Conservation (phyloP, 64 coral and sea anemone species). For the Cladopsammia gracilis region DNA sequence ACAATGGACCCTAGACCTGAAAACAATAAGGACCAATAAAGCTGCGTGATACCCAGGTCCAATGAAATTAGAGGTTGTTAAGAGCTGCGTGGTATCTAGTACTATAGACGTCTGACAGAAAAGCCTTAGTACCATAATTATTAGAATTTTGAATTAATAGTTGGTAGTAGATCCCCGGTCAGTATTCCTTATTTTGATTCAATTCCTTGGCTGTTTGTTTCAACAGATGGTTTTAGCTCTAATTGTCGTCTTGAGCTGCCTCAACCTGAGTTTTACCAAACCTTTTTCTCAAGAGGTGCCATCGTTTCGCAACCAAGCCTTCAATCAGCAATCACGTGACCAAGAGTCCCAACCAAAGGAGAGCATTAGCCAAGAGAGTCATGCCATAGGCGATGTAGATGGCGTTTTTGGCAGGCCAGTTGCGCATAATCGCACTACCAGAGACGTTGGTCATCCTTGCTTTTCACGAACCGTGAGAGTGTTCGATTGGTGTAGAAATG, state of each 20-base stretch:
- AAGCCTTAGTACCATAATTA: no score
- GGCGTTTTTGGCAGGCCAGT: background rate
- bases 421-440: constrained; percentile 13
- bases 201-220: background rate
- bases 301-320: background rate
- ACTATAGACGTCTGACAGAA: no score
- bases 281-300: background rate
- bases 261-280: background rate
- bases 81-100: no score
- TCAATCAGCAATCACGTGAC: background rate
- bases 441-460: background rate
- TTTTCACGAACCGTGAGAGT: background rate
- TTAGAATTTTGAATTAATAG: no score
- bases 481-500: constrained; percentile 2
- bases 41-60: no score
- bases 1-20: no score
- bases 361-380: background rate
- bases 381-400: background rate
- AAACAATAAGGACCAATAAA: no score
- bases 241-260: background rate
- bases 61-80: no score
- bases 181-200: no score
- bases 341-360: background rate
- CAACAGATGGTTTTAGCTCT: background rate
- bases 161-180: no score